Conservation (phyloP, 2,113 vertebrate genomes). For the Phrynosoma platyrhinos region DNA sequence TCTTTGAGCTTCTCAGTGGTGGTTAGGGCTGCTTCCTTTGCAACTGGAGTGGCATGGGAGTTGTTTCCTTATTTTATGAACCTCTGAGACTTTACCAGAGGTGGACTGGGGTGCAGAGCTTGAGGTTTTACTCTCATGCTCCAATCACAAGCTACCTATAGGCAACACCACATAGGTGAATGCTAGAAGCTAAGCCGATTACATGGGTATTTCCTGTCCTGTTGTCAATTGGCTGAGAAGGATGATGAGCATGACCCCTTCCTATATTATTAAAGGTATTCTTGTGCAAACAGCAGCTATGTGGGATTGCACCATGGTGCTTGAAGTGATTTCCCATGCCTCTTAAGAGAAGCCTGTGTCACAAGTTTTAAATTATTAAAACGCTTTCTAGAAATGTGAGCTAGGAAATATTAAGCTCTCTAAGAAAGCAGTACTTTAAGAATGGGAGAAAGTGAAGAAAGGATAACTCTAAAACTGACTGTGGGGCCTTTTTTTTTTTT, state of each 20-base stretch:
- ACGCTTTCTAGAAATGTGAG: constrained; percentile 46
- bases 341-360: neutral
- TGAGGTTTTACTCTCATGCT: too few relatives aligned
- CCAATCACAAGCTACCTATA: too few relatives aligned
- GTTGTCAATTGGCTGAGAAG: neutral
- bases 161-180: neutral
- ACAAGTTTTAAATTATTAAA: constrained; percentile 30
- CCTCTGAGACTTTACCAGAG: neutral
- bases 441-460: neutral
- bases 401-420: constrained; percentile 41
- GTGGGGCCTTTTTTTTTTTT: constrained; percentile 44
- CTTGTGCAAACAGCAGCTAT: neutral
- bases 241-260: neutral
- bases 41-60: neutral
- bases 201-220: neutral
- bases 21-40: neutral
- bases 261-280: neutral
- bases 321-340: neutral
- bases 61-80: neutral
- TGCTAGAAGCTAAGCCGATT: neutral
- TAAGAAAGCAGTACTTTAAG: constrained; percentile 42
- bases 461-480: constrained; percentile 43
- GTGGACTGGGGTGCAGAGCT: too few relatives aligned
- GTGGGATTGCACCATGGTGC: neutral
- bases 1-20: neutral